Evolutionary conservation across 2,797 vertebrate species (phyloP), one percentile per base, ranked within the genome.

Genomic region (Onychomys torridus): DNA sequence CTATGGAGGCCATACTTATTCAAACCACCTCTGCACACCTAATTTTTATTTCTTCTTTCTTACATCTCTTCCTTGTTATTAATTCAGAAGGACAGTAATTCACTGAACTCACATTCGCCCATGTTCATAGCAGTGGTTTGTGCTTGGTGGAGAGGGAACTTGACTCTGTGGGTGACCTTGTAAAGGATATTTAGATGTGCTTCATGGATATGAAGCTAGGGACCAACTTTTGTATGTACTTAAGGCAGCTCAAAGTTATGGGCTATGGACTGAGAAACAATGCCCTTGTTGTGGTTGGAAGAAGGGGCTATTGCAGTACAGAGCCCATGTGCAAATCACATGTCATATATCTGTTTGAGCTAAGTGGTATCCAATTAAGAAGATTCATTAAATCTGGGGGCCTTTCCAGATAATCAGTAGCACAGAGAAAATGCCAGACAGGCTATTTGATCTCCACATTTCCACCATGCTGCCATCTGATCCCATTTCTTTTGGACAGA

Each of bases 281-380:
- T 11, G 17, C 32, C 57, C 43, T 61, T 61, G 32, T 16, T 0
- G 16, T 9, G 43, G 19, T 46, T 32, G 19, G 34, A 46, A 13
- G 25, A 3, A 49, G 59, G 65, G 2, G 29, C 29, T 37, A 46
- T 2, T 32, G 4, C 0, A 0, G 1, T 13, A 8, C 27, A 59
- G 49, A 59, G 27, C 16, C 1, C 52, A 57, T 61, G 29, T 34
- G 29, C 27, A 34, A 27, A 61, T 16, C 21, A 57, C 0, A 0
- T n/a, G 17, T 90, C 46, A 37, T 16, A 2, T n/a, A 46, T 69
- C 13, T 93, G 17, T 67, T 59, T 94, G 83, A 91, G 86, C 79
- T 84, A 88, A 87, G 52, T 57, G 40, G 4, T 89, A 59, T 90
- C 91, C 76, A 93, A 25, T 94, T 97, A 92, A 63, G 90, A 91